A percentile compares a stretch with the other conserved stretches of the same genome.
Conservation (phyloP, 2,797 vertebrate genomes). For the Sarcoramphus papa region DNA sequence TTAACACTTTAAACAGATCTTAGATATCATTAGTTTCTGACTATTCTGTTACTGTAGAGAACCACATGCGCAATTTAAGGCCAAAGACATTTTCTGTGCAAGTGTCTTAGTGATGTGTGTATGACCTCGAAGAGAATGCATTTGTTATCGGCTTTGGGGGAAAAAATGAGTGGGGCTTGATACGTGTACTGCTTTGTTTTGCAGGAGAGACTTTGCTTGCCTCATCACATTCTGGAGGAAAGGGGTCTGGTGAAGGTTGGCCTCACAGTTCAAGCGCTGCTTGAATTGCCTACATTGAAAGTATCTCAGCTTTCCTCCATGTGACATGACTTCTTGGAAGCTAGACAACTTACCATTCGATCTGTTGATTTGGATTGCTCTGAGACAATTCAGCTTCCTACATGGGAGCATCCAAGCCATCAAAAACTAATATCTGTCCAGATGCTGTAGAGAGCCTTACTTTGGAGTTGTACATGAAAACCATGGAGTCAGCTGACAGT, state of each 20-base stretch:
- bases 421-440: slow-evolving; percentile 53
- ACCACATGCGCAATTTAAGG: neutral
- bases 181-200: neutral
- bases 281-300: slow-evolving; percentile 86
- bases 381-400: slow-evolving; percentile 29
- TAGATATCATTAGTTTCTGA: neutral
- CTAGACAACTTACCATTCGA: neutral
- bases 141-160: neutral
- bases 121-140: neutral
- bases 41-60: neutral
- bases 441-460: slow-evolving; percentile 55
- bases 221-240: slow-evolving; percentile 97
- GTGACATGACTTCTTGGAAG: slow-evolving; percentile 65
- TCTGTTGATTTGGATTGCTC: slow-evolving; percentile 46
- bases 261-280: slow-evolving; percentile 91
- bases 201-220: slow-evolving; percentile 95
- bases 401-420: slow-evolving; percentile 58
- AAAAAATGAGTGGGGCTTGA: neutral
- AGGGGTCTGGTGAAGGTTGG: slow-evolving; percentile 94
- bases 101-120: neutral
- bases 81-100: neutral
- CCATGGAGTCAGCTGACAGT: slow-evolving; percentile 44
- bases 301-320: slow-evolving; percentile 85
- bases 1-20: neutral
- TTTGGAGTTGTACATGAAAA: neutral